These are phyloP conservation scores for Helobdella robusta DNA, from an alignment of 2,888 invertebrate genomes.

Conservation along the genomic window DNA sequence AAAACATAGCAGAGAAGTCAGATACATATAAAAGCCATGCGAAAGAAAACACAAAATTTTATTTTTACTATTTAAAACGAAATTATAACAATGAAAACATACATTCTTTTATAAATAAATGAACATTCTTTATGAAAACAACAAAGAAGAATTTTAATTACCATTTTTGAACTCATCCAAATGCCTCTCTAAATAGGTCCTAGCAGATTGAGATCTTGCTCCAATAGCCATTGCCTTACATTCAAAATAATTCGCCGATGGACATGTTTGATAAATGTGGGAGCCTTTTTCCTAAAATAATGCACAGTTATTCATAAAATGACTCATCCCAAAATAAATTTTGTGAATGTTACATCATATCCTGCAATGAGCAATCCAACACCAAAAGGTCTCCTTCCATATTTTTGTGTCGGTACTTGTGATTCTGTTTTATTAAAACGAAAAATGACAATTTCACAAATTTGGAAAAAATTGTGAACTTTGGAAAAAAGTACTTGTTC, in stretches of 20 bases:
- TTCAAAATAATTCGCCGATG: constrained; percentile 92
- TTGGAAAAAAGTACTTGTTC: constrained; percentile 59
- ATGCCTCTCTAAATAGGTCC: constrained; percentile 91
- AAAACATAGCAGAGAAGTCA: too few relatives aligned
- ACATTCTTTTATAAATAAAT: not conserved
- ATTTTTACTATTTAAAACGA: too few relatives aligned
- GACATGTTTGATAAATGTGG: constrained; percentile 88
- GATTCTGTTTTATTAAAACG: constrained; percentile 55
- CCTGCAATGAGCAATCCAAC: constrained; percentile 95
- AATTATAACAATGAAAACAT: too few relatives aligned
- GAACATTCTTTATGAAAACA: not conserved
- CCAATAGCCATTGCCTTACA: constrained; percentile 99
- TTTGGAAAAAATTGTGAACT: too few relatives aligned
- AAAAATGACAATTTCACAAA: not conserved
- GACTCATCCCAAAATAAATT: constrained; percentile 3
- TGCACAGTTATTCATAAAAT: not conserved
- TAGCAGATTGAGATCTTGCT: constrained; percentile 87
- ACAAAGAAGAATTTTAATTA: constrained; percentile 36
- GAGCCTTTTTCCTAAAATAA: constrained; percentile 58
- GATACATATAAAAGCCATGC: too few relatives aligned
- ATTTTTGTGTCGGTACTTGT: constrained; percentile 91
- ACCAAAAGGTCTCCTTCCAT: constrained; percentile 91
- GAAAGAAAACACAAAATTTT: too few relatives aligned
- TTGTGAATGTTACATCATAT: constrained; percentile 70
- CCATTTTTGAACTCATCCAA: constrained; percentile 62